These are phyloP conservation scores for Heliconius aoede DNA, from an alignment of 2,888 invertebrate genomes.

Conservation along the genomic window DNA sequence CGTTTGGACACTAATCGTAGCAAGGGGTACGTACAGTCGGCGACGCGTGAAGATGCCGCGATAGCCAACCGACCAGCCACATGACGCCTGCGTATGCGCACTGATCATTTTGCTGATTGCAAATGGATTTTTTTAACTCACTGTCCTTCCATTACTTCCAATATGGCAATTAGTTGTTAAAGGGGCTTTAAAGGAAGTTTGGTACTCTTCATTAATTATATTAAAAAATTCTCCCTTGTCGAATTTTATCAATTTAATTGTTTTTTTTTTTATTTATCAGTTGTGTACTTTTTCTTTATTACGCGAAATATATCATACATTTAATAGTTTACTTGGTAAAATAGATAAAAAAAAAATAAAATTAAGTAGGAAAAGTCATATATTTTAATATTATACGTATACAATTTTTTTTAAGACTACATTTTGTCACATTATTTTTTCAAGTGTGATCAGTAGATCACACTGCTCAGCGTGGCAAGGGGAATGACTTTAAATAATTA, in stretches of 20 bases:
- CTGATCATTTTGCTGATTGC: conserved; percentile 47
- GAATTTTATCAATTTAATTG: neutral
- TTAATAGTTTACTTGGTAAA: too few relatives aligned
- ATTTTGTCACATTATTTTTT: neutral
- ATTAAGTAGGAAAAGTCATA: neutral
- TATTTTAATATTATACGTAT: neutral
- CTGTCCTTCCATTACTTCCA: conserved; percentile 38
- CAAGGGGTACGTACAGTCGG: conserved; percentile 53
- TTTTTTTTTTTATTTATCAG: neutral
- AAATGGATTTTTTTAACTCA: conserved; percentile 46
- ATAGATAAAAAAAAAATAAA: neutral
- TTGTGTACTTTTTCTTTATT: neutral
- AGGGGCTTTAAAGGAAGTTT: conserved; percentile 1
- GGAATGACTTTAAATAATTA: neutral
- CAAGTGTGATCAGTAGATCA: neutral
- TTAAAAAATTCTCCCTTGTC: neutral
- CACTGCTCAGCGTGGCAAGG: too few relatives aligned
- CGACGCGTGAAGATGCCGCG: conserved; percentile 74
- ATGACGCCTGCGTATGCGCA: conserved; percentile 59
- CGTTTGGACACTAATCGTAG: conserved; percentile 51
- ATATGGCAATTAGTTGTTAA: conserved; percentile 41
- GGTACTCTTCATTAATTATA: neutral
- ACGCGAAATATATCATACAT: neutral
- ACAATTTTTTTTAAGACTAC: neutral
- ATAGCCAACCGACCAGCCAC: conserved; percentile 73